Evolutionary conservation across 2,888 invertebrate genomes (phyloP).

Genomic region (Drosophila paramelanica): DNA sequence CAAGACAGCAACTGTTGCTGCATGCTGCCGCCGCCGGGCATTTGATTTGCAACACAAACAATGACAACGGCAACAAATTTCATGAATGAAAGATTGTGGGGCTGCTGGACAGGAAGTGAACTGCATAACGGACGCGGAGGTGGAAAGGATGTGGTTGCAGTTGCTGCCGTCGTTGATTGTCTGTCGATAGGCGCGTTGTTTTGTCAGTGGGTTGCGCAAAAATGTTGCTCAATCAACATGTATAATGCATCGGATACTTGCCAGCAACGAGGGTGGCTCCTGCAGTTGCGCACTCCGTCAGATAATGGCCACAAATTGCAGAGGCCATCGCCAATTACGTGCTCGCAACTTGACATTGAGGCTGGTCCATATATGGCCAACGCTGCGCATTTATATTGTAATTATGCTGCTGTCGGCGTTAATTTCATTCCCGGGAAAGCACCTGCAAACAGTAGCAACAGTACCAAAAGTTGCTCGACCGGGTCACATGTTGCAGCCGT

Average conservation of each 20-base stretch:
- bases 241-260: conserved; percentile 71
- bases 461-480: conserved; percentile 41
- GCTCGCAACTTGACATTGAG: conserved; percentile 73
- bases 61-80: conserved; percentile 82
- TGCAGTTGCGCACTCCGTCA: conserved; percentile 49
- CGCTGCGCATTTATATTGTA: conserved; percentile 75
- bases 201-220: conserved; percentile 80
- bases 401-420: conserved; percentile 74
- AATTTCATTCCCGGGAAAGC: conserved; percentile 63
- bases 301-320: conserved; percentile 56
- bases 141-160: conserved; percentile 78
- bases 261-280: conserved; percentile 74
- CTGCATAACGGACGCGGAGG: conserved; percentile 80
- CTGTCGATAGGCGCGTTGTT: conserved; percentile 78
- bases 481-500: conserved; percentile 16
- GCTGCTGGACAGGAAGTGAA: conserved; percentile 75
- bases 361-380: conserved; percentile 53
- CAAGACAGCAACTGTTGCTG: conserved; percentile 47
- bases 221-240: conserved; percentile 81
- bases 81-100: conserved; percentile 79
- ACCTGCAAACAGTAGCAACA: conserved; percentile 64
- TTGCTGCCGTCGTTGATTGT: conserved; percentile 60
- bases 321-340: conserved; percentile 64
- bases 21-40: conserved; percentile 67
- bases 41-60: conserved; percentile 82